phyloP scores from a whole-genome alignment of 2,797 vertebrate genomes.

The Bufotes viridis region DNA sequence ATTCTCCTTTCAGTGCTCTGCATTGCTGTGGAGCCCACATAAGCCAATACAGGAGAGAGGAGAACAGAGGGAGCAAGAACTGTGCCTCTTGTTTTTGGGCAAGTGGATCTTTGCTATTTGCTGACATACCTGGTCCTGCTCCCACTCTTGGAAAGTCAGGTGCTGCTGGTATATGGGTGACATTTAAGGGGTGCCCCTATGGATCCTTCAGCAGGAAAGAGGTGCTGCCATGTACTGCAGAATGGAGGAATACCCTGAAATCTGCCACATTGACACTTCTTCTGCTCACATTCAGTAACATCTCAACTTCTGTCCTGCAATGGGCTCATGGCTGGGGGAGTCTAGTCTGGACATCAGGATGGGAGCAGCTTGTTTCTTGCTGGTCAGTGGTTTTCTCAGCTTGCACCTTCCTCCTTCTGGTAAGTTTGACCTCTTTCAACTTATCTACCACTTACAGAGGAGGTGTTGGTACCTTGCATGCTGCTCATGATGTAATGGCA shows the following conservation, averaged over 20 bases:
- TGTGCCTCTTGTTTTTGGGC: conserved; percentile 25
- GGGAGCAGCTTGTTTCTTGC: conserved; percentile 59
- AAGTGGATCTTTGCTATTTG: conserved; percentile 40
- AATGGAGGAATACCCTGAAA: conserved; percentile 61
- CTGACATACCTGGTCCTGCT: conserved; percentile 24
- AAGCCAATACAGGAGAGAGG: conserved; percentile 51
- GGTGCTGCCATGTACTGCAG: conserved; percentile 47
- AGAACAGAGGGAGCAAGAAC: conserved; percentile 33
- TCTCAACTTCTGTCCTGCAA: conserved; percentile 57
- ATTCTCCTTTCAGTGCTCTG: conserved; percentile 64
- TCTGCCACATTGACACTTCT: conserved; percentile 36
- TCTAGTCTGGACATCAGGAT: conserved; percentile 59
- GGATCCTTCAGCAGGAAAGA: conserved; percentile 45
- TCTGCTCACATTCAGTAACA: conserved; percentile 49
- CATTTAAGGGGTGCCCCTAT: conserved; percentile 29
- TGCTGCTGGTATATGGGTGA: background rate
- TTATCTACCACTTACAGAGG: conserved; percentile 23
- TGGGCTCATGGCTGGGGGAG: conserved; percentile 61
- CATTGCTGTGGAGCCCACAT: conserved; percentile 64
- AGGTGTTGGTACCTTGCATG: conserved; percentile 17
- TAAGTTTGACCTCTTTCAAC: conserved; percentile 46
- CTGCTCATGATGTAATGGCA: conserved; percentile 1
- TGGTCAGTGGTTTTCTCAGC: conserved; percentile 60
- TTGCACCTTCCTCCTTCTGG: conserved; percentile 60
- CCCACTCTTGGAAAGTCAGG: conserved; percentile 35